These are phyloP conservation scores for Meloe dianella DNA, from an alignment of 2,888 invertebrate species.

Conservation along the genomic window DNA sequence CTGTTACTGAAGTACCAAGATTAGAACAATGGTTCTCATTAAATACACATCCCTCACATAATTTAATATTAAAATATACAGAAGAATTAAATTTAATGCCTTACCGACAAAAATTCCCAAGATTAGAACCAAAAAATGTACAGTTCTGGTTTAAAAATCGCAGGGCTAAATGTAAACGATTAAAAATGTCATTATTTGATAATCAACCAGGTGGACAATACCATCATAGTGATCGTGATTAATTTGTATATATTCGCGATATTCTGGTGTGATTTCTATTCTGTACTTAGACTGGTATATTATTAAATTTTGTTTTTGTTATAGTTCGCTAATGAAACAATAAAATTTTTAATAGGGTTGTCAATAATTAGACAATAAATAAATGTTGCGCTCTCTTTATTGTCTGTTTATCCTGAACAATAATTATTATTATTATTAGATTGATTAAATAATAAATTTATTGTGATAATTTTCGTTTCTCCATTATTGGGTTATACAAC, in stretches of 20 bases:
- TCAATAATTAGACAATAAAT: conserved; percentile 33
- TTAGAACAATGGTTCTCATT: conserved; percentile 95
- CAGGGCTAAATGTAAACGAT: conserved; percentile 95
- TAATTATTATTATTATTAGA: conserved; percentile 32
- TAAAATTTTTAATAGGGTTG: conserved; percentile 38
- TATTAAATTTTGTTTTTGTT: conserved; percentile 21
- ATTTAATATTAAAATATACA: conserved; percentile 96
- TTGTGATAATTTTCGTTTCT: conserved; percentile 12
- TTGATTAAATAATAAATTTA: conserved; percentile 22
- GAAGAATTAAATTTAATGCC: conserved; percentile 97
- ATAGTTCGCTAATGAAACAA: conserved; percentile 19
- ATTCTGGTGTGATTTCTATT: conserved; percentile 32
- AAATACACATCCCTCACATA: conserved; percentile 98
- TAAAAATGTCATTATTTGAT: conserved; percentile 89
- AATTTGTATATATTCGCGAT: conserved; percentile 42
- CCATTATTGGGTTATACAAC: conserved; percentile 20
- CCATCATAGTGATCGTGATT: conserved; percentile 66
- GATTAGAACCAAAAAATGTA: conserved; percentile 98
- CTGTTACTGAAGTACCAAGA: conserved; percentile 95
- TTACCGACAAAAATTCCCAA: conserved; percentile 97
- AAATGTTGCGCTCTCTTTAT: conserved; percentile 27
- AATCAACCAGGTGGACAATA: conserved; percentile 70
- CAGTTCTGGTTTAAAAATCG: conserved; percentile 99
- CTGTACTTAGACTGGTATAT: conserved; percentile 36
- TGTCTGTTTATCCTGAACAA: conserved; percentile 19